Conservation (phyloP, 2,113 vertebrate species). For the Platichthys flesus region DNA sequence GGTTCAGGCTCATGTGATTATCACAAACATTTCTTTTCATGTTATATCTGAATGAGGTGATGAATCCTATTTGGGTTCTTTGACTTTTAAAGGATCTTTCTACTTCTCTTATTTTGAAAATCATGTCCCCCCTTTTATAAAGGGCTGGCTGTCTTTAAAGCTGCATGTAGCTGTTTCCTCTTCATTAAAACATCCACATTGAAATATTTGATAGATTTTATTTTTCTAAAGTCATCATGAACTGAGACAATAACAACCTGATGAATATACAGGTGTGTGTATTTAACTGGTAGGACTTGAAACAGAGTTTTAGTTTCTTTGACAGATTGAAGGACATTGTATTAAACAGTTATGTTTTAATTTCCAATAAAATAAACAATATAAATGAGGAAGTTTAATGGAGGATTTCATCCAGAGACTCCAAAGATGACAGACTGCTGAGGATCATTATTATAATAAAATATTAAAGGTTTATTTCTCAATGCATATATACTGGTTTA, state of each 20-base stretch:
- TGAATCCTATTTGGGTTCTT: too few species aligned
- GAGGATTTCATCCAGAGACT: neutral
- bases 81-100: neutral
- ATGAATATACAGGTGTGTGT: conserved; percentile 43
- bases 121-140: neutral
- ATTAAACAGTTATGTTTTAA: conserved; percentile 67
- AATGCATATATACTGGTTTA: too few species aligned
- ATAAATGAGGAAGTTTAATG: conserved; percentile 42
- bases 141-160: conserved; percentile 18
- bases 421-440: too few species aligned
- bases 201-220: conserved; percentile 46
- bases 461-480: too few species aligned
- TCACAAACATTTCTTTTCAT: neutral
- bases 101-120: conserved; percentile 32
- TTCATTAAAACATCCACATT: conserved; percentile 43
- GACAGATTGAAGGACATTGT: conserved; percentile 45
- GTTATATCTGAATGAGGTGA: conserved; percentile 1
- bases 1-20: neutral
- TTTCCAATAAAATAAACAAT: conserved; percentile 78
- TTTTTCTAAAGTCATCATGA: conserved; percentile 74
- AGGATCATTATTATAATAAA: too few species aligned
- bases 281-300: conserved; percentile 36
- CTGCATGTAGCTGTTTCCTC: conserved; percentile 44
- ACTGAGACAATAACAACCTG: conserved; percentile 59
- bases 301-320: conserved; percentile 45